These are phyloP conservation scores for Conomelus anceps DNA, from an alignment of 2,888 invertebrate genomes.

Conservation along the genomic window DNA sequence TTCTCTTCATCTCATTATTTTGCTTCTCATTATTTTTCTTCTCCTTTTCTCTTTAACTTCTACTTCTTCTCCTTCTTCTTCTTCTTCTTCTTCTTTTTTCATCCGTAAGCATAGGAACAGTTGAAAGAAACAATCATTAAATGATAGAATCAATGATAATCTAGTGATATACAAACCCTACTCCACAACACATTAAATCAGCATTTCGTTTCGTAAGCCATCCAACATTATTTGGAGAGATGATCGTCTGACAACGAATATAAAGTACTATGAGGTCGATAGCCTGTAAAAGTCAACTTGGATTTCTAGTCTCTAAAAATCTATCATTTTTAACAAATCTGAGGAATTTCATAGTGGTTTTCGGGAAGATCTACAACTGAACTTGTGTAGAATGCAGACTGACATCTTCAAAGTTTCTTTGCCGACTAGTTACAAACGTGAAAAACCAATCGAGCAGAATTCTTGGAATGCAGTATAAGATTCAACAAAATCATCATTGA, in stretches of 20 bases:
- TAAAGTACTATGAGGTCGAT: not conserved
- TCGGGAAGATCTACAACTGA: not conserved
- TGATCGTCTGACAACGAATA: not conserved
- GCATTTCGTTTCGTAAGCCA: not conserved
- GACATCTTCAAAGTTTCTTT: not conserved
- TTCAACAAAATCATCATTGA: not conserved
- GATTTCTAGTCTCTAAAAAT: not conserved
- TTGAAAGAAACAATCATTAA: not conserved
- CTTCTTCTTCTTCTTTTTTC: not conserved
- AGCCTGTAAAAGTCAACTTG: not conserved
- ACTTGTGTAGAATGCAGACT: not conserved
- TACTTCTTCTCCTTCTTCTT: not conserved
- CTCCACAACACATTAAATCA: not conserved
- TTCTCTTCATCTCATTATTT: not conserved
- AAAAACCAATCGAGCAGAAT: not conserved
- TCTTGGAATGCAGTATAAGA: not conserved
- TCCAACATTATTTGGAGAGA: not conserved
- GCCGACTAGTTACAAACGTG: not conserved
- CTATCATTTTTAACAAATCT: not conserved
- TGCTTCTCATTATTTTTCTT: no score
- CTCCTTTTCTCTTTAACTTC: no score
- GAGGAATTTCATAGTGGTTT: not conserved
- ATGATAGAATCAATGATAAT: not conserved
- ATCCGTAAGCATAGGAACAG: not conserved
- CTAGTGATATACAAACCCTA: not conserved